Base-by-base conservation (phyloP, 2,113 vertebrate species). In the Bambusicola thoracicus region DNA sequence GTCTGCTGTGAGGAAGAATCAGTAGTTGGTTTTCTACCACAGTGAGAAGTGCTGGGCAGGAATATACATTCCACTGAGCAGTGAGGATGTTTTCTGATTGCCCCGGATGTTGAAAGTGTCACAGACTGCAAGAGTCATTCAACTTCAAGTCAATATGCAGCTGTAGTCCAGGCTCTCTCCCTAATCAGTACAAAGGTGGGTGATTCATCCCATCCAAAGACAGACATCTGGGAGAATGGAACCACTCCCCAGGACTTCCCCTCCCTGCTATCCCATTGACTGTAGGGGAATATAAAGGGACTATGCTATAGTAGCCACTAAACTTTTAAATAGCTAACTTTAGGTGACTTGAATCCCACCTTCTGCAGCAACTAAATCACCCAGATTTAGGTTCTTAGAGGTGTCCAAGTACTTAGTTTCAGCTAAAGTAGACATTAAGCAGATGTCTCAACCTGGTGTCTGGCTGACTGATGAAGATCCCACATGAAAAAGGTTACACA, bases 161-260 rank as follows among this genome's bases (percentile, higher is more conserved):
- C 77, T 89, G 69, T 32, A 36, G 32, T 40, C 48, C 51, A 38
- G 72, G 63, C 55, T 62, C 4, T 83, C 73, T 14, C 55, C 55
- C 48, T 16, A 66, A 14, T 67, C 55, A 65, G 22, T 40, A n/a
- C 63, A 66, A 53, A 4, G 8, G 19, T 30, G 34, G 40, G 16
- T 93, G 83, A 92, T 70, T 93, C 92, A 92, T 67, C 43, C 41
- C 48, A 61, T 72, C 44, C 65, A 66, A 74, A 77, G 76, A 34
- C 0, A 80, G 63, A 87, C 29, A 34, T 2, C 69, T 56, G 77
- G 76, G 55, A 30, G 48, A 69, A 89, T 11, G 77, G 86, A 93
- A 63, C 88, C 83, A 94, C 24, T 62, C 61, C 53, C 30, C 59
- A 48, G 43, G n/a, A 44, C 80, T 88, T 87, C 59, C 59, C 80